Evolutionary conservation across 2,113 vertebrate species (phyloP).

Genomic region (Chunga burmeisteri): DNA sequence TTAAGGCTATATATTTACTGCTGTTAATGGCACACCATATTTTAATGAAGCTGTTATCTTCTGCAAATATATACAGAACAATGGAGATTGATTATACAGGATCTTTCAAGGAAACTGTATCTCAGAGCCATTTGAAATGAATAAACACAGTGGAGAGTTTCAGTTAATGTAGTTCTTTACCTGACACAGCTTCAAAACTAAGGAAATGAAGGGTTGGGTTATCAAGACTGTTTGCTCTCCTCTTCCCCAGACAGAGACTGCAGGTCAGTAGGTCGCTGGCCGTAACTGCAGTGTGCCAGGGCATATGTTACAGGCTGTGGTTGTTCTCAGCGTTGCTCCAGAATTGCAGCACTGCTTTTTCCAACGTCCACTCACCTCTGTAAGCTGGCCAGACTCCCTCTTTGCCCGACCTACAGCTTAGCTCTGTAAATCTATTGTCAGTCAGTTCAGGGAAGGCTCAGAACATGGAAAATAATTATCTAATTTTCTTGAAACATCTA

Average conservation of each 20-base stretch:
- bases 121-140: neutral
- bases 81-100: constrained; percentile 11
- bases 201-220: neutral
- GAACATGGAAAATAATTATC: neutral
- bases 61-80: constrained; percentile 26
- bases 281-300: neutral
- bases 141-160: constrained; percentile 9
- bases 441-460: neutral
- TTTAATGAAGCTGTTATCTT: constrained; percentile 54
- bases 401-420: neutral
- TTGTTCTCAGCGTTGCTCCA: neutral
- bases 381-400: neutral
- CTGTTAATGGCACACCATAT: constrained; percentile 12
- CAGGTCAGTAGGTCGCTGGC: neutral
- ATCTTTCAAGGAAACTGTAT: neutral
- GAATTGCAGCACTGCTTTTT: neutral
- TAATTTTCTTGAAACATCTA: constrained; percentile 12
- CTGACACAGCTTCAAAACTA: neutral
- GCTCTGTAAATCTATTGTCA: neutral
- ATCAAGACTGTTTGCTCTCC: neutral
- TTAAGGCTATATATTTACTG: constrained; percentile 19
- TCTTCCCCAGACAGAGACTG: neutral
- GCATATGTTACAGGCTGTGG: neutral
- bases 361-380: neutral
- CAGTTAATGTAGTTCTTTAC: neutral